Evolutionary conservation across 2,797 vertebrate species (phyloP), one percentile per base, ranked within the genome.

Genomic region (Sternarchorhynchus goeldii): DNA sequence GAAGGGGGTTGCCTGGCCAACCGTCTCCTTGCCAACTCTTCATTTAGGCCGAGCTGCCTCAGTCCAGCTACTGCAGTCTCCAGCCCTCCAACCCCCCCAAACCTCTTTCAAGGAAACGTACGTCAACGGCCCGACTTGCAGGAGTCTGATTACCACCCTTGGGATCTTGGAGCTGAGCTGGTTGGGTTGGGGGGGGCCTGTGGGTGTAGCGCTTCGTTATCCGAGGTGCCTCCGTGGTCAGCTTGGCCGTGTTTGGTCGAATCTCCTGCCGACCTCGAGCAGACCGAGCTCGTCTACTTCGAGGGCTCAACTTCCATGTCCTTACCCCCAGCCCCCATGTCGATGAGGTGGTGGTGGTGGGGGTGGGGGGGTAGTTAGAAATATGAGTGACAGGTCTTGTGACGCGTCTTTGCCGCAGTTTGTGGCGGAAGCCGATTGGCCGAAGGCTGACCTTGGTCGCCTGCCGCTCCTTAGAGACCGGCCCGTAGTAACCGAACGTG

Each of bases 1-100:
- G 86, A 88, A 82, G 85, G 85, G 88, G 88, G 79, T 87, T 87
- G 86, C 78, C 85, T 83, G 77, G 80, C 78, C 80, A 85, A 84
- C 86, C 87, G 75, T 79, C 81, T 84, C 84, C 76, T 72, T 83
- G 73, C 66, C 64, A 81, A 59, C 76, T 81, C 69, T 83, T 90
- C 82, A 85, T 87, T 86, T 84, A 84, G 72, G 80, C 83, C 66
- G 69, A 70, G 58, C 63, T 73, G 85, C 86, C 79, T 84, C 82
- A 25, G 25, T 1, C 25, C 25, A 59, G n/a, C 20, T 25, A 32
- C 60, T 14, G 29, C n/a, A 32, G 65, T 58, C 63, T 41, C 1
- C 4, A 31, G 74, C 36, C 31, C 53, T 14, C 36, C 8, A 20
- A 45, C 17, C 63, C n/a, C 1, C 8, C 56, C 53, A 36, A 50